phyloP scores from a whole-genome alignment of 2,797 vertebrate species.

The Microcaecilia unicolor region DNA sequence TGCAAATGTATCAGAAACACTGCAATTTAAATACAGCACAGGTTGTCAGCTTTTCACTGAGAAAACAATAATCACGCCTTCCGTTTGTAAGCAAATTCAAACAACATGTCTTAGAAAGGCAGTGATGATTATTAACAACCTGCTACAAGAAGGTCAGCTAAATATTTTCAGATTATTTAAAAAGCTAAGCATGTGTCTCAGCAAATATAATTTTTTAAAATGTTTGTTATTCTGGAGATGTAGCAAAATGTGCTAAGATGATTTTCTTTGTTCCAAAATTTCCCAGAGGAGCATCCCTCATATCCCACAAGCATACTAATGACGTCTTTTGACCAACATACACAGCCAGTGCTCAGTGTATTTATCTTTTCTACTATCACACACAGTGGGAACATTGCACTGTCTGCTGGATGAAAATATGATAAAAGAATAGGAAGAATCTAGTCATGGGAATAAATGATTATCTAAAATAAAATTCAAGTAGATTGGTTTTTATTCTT shows the following conservation, averaged over 20 bases:
- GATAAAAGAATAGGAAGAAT: conserved; percentile 23
- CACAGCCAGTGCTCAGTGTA: conserved; percentile 3
- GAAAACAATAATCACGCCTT: too few relatives aligned
- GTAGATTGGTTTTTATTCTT: conserved; percentile 1
- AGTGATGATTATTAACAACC: too few relatives aligned
- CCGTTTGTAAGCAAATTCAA: too few relatives aligned
- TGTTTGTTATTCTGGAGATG: not conserved
- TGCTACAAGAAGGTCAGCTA: too few relatives aligned
- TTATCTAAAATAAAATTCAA: conserved; percentile 17
- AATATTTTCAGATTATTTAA: too few relatives aligned
- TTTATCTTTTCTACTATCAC: conserved; percentile 9
- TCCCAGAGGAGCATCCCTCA: not conserved
- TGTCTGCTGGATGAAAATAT: conserved; percentile 15
- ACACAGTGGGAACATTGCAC: conserved; percentile 2
- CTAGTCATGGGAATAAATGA: conserved; percentile 8
- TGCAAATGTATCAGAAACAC: too few relatives aligned
- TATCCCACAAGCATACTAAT: not conserved
- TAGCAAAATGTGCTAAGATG: not conserved
- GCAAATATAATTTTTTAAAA: too few relatives aligned
- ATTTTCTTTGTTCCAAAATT: not conserved
- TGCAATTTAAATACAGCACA: too few relatives aligned
- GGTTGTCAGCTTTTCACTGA: too few relatives aligned
- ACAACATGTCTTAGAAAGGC: too few relatives aligned
- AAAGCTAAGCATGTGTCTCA: too few relatives aligned
- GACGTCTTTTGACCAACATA: not conserved